phyloP scores from a whole-genome alignment of 1,140 invertebrate species.

The Anastatus disparis region DNA sequence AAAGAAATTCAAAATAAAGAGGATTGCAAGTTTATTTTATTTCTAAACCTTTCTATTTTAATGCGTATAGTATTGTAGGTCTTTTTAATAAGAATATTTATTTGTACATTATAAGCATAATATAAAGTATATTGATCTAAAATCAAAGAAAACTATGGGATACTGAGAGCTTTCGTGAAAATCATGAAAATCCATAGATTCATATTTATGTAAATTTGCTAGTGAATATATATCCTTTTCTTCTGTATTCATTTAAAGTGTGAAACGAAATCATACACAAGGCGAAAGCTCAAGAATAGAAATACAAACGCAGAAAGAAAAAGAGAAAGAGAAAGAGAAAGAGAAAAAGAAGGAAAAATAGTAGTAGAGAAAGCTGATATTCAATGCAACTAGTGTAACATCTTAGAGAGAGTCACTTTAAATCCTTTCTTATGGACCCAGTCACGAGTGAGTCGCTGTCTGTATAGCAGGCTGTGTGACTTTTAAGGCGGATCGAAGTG shows the following conservation, averaged over 20 bases:
- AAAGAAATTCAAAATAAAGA: too few relatives aligned
- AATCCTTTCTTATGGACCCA: constrained; percentile 52
- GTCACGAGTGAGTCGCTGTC: constrained; percentile 41
- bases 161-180: too few relatives aligned
- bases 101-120: too few relatives aligned
- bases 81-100: too few relatives aligned
- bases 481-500: constrained; percentile 60
- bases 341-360: not conserved
- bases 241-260: not conserved
- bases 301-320: not conserved
- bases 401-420: constrained; percentile 51
- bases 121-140: too few relatives aligned
- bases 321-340: not conserved
- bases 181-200: constrained; percentile 12
- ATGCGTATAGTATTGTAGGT: too few relatives aligned
- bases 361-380: constrained; percentile 28
- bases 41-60: too few relatives aligned
- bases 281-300: not conserved
- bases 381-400: constrained; percentile 52
- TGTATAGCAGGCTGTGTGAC: constrained; percentile 42
- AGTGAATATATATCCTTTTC: not conserved
- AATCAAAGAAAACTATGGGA: too few relatives aligned
- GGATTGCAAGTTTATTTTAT: too few relatives aligned
- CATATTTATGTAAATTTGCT: constrained; percentile 24
- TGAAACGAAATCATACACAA: not conserved